Percentiles rank a stretch among this genome's conserved stretches.
These are phyloP conservation scores for Coregonus ussuriensis DNA, from an alignment of 2,797 vertebrate genomes.

Conservation along the genomic window DNA sequence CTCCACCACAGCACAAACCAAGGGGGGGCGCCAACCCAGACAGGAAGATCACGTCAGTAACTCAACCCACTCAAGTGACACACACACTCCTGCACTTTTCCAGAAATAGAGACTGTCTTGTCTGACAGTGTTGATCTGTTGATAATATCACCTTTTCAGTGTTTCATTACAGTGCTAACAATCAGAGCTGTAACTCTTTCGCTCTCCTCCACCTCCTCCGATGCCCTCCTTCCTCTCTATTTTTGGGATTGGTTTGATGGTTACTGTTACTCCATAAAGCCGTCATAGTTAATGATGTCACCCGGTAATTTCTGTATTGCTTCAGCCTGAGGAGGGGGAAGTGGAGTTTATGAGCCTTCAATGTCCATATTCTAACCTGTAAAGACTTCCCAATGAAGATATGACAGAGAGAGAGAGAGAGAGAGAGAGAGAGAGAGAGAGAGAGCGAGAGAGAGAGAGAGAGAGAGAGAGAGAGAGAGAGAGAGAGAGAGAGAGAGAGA, in stretches of 20 bases:
- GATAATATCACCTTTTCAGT: constrained; percentile 73
- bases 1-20: no score
- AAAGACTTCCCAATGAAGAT: constrained; percentile 19
- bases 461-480: not conserved
- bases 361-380: constrained; percentile 43
- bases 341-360: constrained; percentile 52
- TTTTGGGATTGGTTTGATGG: constrained; percentile 56
- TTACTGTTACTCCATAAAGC: constrained; percentile 54
- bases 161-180: constrained; percentile 73
- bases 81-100: constrained; percentile 58
- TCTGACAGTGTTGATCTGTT: constrained; percentile 45
- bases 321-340: constrained; percentile 50
- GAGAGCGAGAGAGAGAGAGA: constrained; percentile 38
- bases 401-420: constrained; percentile 12
- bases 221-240: constrained; percentile 44
- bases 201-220: constrained; percentile 12
- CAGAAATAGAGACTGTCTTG: constrained; percentile 69
- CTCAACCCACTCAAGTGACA: no score
- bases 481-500: no score
- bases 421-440: constrained; percentile 41
- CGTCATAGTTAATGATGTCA: constrained; percentile 48
- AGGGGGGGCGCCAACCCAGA: no score
- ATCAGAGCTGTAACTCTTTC: constrained; percentile 40
- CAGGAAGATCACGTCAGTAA: no score
- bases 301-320: constrained; percentile 39